Conservation (phyloP, 1,140 invertebrate species). For the Trichonephila clavipes region DNA sequence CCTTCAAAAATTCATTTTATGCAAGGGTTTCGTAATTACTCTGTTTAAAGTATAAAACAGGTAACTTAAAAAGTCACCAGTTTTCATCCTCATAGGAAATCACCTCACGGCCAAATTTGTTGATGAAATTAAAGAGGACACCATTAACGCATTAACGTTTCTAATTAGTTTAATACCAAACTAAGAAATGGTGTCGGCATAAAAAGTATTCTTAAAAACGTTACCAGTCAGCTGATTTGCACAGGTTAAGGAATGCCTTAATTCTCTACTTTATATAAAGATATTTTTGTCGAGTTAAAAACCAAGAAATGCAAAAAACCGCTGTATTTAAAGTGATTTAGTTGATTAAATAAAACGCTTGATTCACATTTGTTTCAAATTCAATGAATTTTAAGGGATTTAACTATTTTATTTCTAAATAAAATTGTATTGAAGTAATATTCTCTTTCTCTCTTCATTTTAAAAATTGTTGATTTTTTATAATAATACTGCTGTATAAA, state of each 20-base stretch:
- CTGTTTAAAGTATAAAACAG: constrained; percentile 12
- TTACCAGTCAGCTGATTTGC: neutral
- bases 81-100: constrained; percentile 38
- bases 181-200: neutral
- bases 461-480: no score
- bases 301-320: neutral
- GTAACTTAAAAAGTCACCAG: constrained; percentile 46
- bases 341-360: neutral
- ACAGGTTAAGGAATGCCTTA: neutral
- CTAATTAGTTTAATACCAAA: constrained; percentile 22
- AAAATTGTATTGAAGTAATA: no score
- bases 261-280: neutral
- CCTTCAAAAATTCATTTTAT: constrained; percentile 4
- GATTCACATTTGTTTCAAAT: neutral
- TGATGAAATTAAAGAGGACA: constrained; percentile 62
- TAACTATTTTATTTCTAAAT: no score
- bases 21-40: constrained; percentile 2
- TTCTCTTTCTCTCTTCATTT: no score
- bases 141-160: constrained; percentile 42
- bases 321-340: neutral
- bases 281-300: neutral
- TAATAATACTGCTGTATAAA: no score
- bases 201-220: neutral
- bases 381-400: no score
- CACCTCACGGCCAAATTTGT: constrained; percentile 21